Evolutionary conservation across 2,113 vertebrate species (phyloP), one percentile per base, ranked within the genome.

Genomic region (Merops nubicus): DNA sequence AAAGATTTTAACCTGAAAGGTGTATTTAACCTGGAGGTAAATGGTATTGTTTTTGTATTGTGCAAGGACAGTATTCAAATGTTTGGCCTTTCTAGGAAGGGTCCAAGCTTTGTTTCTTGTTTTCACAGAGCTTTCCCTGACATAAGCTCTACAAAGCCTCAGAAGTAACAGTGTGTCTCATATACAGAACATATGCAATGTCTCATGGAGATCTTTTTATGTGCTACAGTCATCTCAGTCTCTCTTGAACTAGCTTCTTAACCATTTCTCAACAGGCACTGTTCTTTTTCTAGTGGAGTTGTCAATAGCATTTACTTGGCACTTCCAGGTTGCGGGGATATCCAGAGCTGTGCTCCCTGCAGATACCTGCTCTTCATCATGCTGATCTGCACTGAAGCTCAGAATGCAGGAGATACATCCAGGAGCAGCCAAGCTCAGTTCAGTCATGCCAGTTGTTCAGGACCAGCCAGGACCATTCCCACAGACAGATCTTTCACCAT

Each of bases 11-110:
- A 91, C 56, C 78, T 73, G 43, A 76, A 72, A 83, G 20, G 28
- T 84, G n/a, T 90, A 57, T 94, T 91, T 96, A 96, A 95, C 83
- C 53, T 63, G 34, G 13, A 83, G 45, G 48, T 85, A 90, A 85
- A 86, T 65, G 0, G 43, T 85, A 88, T 1, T 92, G 23, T 26
- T 93, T 72, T 69, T 67, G 45, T 8, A 23, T 47, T 87, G 51
- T 74, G 67, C 42, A 93, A 87, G 57, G 43, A 74, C 63, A 90
- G 53, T 88, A 83, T 88, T 92, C 4, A 1, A 65, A 85, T 57
- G 25, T 84, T 88, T 63, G 79, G 12, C 17, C 82, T 95, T 76
- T 70, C 26, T 19, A 57, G 62, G 63, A 78, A 80, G 11, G 3
- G 23, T 40, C 21, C 21, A 50, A 47, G 29, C 20, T 81, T 76